Conservation (phyloP, 2,888 invertebrate species). For the Coelogynopora nodosa region DNA sequence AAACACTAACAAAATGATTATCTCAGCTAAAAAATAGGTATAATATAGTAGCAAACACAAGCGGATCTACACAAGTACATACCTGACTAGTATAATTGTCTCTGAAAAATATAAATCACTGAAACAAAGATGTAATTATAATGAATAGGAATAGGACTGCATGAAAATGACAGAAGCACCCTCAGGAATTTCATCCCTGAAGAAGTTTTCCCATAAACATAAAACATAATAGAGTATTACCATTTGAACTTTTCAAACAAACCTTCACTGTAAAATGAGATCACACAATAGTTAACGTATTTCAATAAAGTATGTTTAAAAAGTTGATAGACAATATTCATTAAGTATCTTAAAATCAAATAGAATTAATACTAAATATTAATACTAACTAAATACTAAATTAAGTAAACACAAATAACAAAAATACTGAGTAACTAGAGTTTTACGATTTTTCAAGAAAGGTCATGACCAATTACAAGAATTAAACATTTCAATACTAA, state of each 20-base stretch:
- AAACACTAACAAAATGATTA: background rate
- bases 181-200: background rate
- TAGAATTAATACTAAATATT: too few relatives aligned
- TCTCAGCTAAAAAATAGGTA: background rate
- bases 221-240: background rate
- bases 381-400: too few relatives aligned
- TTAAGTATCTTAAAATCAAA: background rate
- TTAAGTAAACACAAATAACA: background rate
- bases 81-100: background rate
- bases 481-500: background rate
- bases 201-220: background rate
- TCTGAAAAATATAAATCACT: background rate
- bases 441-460: background rate
- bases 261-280: background rate
- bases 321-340: background rate
- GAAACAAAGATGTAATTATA: background rate
- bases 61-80: background rate
- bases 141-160: background rate
- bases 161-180: background rate
- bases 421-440: background rate
- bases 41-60: background rate
- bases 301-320: background rate
- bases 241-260: background rate
- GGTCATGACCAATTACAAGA: background rate
- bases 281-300: background rate